These are phyloP conservation scores for Drosophila limbata DNA, from an alignment of 2,888 invertebrate species.

Conservation along the genomic window DNA sequence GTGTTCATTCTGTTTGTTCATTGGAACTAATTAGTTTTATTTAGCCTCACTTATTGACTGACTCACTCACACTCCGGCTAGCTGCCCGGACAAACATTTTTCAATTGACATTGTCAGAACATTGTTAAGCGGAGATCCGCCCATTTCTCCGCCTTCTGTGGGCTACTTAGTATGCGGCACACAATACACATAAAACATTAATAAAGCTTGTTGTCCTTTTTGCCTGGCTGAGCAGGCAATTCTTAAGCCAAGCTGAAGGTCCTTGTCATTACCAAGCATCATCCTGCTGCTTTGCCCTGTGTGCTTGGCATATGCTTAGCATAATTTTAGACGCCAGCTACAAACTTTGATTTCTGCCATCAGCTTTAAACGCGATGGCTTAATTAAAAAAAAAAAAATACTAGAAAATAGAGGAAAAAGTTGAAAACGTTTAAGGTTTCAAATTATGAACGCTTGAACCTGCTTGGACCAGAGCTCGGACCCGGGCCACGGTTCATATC, in stretches of 20 bases:
- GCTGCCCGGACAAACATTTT: conserved; percentile 57
- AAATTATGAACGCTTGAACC: conserved; percentile 38
- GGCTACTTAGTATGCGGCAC: conserved; percentile 74
- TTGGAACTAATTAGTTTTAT: conserved; percentile 78
- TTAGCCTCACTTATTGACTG: conserved; percentile 71
- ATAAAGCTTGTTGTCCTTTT: conserved; percentile 81
- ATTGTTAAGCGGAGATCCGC: conserved; percentile 13
- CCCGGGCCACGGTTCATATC: conserved; percentile 66
- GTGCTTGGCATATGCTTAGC: conserved; percentile 73
- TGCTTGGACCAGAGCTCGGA: conserved; percentile 22
- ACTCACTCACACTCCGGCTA: conserved; percentile 5
- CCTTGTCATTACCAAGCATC: conserved; percentile 78
- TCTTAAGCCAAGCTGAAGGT: conserved; percentile 49
- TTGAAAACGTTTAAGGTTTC: conserved; percentile 64
- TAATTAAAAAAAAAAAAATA: conserved; percentile 51
- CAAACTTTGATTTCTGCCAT: conserved; percentile 47
- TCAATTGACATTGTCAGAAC: conserved; percentile 76
- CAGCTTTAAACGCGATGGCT: conserved; percentile 45
- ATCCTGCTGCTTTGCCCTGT: conserved; percentile 24
- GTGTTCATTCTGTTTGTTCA: conserved; percentile 66
- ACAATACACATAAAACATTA: conserved; percentile 79
- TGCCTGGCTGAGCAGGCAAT: conserved; percentile 57
- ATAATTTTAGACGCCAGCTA: conserved; percentile 67
- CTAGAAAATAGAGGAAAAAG: conserved; percentile 15
- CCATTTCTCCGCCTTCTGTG: neutral